Evolutionary conservation across 2,113 vertebrate genomes (phyloP).

Genomic region (Axis porcinus): DNA sequence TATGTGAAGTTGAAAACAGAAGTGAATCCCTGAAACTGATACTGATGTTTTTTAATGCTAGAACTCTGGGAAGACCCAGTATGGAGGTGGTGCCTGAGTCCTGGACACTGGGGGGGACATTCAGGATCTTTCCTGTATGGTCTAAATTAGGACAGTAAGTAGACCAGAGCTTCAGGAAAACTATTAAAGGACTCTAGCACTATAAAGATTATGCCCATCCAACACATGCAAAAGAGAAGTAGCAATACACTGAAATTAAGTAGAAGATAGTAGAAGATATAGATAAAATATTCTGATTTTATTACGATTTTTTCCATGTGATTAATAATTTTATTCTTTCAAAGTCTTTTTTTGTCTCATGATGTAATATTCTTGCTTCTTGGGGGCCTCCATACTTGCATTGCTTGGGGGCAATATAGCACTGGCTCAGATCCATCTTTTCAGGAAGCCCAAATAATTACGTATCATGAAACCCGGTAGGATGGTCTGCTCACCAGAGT

Average conservation of each 20-base stretch:
- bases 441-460: background rate
- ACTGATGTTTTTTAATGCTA: background rate
- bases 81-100: background rate
- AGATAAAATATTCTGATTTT: background rate
- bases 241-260: background rate
- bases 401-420: background rate
- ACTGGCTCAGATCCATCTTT: background rate
- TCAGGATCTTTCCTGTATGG: background rate
- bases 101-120: background rate
- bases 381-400: background rate
- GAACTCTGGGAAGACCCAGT: background rate
- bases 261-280: background rate
- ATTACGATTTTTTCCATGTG: background rate
- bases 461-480: background rate
- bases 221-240: background rate
- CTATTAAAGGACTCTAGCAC: background rate
- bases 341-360: background rate
- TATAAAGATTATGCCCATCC: background rate
- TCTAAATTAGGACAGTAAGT: background rate
- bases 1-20: conserved; percentile 1
- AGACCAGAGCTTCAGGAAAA: background rate
- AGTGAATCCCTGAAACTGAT: background rate
- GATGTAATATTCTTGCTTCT: background rate
- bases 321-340: background rate
- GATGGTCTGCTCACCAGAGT: background rate